A percentile compares a stretch with the other conserved stretches of the same genome.
phyloP scores from a whole-genome alignment of 2,113 vertebrate genomes.

The Prionailurus bengalensis region DNA sequence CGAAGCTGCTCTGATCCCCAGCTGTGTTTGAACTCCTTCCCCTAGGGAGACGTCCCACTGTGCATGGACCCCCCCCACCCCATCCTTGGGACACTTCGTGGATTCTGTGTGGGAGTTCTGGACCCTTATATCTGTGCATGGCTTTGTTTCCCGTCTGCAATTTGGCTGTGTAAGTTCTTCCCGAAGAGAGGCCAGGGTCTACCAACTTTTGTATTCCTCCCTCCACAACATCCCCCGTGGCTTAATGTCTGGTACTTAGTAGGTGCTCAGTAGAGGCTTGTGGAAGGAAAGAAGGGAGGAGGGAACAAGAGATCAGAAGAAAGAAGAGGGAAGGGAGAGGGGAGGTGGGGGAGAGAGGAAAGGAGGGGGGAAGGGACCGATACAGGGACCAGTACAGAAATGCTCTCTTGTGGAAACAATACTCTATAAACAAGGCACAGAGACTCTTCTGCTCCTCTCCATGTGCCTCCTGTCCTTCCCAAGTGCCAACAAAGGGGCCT shows the following conservation, averaged over 20 bases:
- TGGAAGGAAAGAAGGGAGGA: background rate
- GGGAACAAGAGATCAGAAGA: background rate
- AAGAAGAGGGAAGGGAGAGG: background rate
- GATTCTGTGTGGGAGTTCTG: background rate
- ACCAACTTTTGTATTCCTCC: background rate
- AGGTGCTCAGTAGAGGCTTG: background rate
- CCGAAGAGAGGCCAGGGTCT: background rate
- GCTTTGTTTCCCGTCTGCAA: background rate
- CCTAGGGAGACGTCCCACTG: background rate
- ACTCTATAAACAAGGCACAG: rapidly evolving
- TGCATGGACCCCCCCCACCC: too few species aligned
- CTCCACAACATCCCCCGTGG: background rate
- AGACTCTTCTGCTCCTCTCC: background rate
- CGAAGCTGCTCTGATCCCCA: background rate
- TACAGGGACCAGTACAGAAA: background rate
- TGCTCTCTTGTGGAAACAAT: background rate
- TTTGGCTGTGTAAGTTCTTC: background rate
- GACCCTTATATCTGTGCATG: too few species aligned
- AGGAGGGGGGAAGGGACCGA: background rate
- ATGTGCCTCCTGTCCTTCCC: background rate
- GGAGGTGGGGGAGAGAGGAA: background rate
- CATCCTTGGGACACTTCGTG: background rate
- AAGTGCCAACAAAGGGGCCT: background rate
- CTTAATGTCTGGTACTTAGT: background rate
- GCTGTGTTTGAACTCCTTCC: background rate